Percentiles rank a stretch among this genome's conserved stretches.
These are phyloP conservation scores for Stegophylla sp. DNA, from an alignment of 2,888 invertebrate genomes.

Conservation along the genomic window DNA sequence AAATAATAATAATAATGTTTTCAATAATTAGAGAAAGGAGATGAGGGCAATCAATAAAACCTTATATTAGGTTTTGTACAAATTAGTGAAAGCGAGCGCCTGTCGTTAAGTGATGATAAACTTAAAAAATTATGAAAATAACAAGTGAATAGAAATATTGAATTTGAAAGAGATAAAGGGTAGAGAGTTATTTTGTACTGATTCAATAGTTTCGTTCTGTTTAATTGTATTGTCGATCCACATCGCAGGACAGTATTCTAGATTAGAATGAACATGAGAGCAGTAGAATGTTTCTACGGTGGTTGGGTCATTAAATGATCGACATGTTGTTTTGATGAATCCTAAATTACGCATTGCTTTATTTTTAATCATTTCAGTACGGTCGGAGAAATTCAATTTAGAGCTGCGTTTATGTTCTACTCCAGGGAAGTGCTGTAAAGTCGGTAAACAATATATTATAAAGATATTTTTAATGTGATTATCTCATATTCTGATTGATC, in stretches of 20 bases:
- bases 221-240: background rate
- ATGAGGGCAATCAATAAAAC: background rate
- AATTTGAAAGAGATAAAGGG: constrained; percentile 6
- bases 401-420: too few species aligned
- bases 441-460: too few species aligned
- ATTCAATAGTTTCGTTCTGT: background rate
- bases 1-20: too few species aligned
- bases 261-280: background rate
- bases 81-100: background rate
- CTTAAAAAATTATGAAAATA: background rate
- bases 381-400: constrained; percentile 15
- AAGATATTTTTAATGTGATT: too few species aligned
- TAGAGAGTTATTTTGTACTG: constrained; percentile 8
- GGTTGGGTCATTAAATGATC: background rate
- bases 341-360: background rate
- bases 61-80: background rate
- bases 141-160: constrained; percentile 6
- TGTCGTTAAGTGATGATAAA: too few species aligned
- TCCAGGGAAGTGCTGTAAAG: too few species aligned
- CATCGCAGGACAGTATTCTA: background rate
- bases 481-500: too few species aligned
- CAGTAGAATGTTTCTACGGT: background rate
- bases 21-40: background rate
- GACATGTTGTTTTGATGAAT: constrained; percentile 9
- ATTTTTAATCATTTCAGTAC: constrained; percentile 11